Evolutionary conservation across 1,140 invertebrate species (phyloP).

Genomic region (Tachypleus tridentatus): DNA sequence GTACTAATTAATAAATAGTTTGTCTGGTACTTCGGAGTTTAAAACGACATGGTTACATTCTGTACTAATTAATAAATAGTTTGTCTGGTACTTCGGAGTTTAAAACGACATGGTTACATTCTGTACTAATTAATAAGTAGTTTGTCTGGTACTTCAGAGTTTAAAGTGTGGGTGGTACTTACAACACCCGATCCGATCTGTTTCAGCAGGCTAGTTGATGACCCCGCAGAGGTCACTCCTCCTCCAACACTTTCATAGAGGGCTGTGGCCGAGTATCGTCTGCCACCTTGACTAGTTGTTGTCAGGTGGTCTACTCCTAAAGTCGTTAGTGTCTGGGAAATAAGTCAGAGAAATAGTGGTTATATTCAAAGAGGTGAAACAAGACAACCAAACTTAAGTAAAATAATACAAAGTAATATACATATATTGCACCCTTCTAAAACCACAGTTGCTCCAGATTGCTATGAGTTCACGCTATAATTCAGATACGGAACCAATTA

Average conservation of each 20-base stretch:
- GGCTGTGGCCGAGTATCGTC: slow-evolving; percentile 24
- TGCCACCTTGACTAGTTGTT: slow-evolving; percentile 14
- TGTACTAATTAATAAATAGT: too few species aligned
- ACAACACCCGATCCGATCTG: slow-evolving; percentile 31
- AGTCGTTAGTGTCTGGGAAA: slow-evolving; percentile 16
- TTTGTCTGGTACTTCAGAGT: too few species aligned
- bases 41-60: too few species aligned
- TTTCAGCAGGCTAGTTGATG: slow-evolving; percentile 25
- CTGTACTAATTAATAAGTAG: too few species aligned
- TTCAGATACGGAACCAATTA: too few species aligned
- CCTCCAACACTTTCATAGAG: slow-evolving; percentile 16
- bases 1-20: too few species aligned
- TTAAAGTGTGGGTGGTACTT: slow-evolving; percentile 9
- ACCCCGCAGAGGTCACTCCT: slow-evolving; percentile 9
- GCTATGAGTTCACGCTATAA: too few species aligned
- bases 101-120: too few species aligned
- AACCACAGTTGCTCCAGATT: background rate
- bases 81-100: too few species aligned
- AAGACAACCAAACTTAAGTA: background rate
- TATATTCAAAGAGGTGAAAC: background rate
- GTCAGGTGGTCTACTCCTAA: slow-evolving; percentile 25
- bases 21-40: too few species aligned
- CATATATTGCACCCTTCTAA: background rate
- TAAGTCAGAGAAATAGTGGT: background rate
- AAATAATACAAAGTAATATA: background rate